Evolutionary conservation across 2,113 vertebrate genomes (phyloP).

Genomic region (Nicator chloris): DNA sequence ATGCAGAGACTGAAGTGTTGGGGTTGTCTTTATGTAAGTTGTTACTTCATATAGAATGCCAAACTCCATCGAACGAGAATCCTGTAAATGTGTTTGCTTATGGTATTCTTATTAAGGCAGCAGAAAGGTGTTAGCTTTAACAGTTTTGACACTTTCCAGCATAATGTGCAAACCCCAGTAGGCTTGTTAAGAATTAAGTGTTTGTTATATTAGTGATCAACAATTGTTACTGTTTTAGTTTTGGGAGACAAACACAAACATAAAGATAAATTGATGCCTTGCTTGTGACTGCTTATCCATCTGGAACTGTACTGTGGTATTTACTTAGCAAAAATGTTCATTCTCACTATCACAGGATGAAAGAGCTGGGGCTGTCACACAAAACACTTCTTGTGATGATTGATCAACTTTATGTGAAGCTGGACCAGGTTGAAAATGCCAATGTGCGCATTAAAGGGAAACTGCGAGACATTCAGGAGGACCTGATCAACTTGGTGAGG

Average conservation of each 20-base stretch:
- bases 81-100: background rate
- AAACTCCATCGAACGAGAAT: background rate
- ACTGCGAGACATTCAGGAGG: constrained; percentile 64
- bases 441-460: constrained; percentile 62
- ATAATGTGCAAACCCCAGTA: background rate
- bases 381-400: constrained; percentile 50
- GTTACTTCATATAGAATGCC: fast-evolving
- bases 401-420: constrained; percentile 20
- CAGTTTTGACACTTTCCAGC: background rate
- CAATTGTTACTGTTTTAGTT: background rate
- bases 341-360: constrained; percentile 42
- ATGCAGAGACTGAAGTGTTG: background rate
- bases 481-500: constrained; percentile 69
- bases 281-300: background rate
- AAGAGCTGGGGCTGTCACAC: constrained; percentile 69
- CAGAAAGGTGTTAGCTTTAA: background rate
- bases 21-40: background rate
- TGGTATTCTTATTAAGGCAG: background rate
- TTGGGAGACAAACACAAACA: background rate
- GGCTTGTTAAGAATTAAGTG: background rate
- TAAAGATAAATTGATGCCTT: background rate
- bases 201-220: background rate
- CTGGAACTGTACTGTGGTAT: background rate
- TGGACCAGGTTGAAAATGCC: constrained; percentile 9
- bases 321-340: background rate